Evolutionary conservation across 2,797 vertebrate genomes (phyloP), one percentile per base, ranked within the genome.

Genomic region (Scolopax bukidnonensis): DNA sequence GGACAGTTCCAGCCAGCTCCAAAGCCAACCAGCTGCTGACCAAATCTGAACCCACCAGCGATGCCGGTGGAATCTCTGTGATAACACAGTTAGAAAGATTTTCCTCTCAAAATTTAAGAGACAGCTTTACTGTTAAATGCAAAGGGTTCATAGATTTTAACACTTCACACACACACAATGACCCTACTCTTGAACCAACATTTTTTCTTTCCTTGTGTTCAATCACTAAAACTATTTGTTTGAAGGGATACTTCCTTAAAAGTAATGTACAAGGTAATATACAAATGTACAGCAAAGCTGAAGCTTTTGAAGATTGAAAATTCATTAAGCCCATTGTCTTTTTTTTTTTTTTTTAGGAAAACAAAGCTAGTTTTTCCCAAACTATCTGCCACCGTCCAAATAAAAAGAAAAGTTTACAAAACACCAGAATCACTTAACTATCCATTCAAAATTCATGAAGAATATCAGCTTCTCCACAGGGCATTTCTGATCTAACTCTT

Each of bases 131-230:
- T 51, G 27, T 48, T 54, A 63, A 70, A 41, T 12, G 11, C 11
- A 30, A 82, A 65, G 12, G 25, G 32, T 56, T 60, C 33, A 45
- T 32, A 79, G 32, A 69, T 43, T 83, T 83, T 73, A 75, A 54
- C 23, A 70, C 10, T 82, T 54, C n/a, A 47, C 11, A 56, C 25
- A 50, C 0, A 4, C 7, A 59, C 1, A 0, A 47, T 19, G 19
- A 69, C 17, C 30, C 23, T 65, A 21, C 54, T 59, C 54, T 48
- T 68, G 53, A 79, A n/a, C 36, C 13, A 30, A 60, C 18, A 7
- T 36, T 41, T 4, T 73, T 80, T 16, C 40, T 73, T 64, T 68
- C 41, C 9, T 5, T 57, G 45, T 68, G 30, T 71, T 64, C 63
- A 25, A 69, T 43, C 15, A 61, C 28, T 25, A 85, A 73, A 65